phyloP scores from a whole-genome alignment of 2,113 vertebrate species.

The Epinephelus moara region DNA sequence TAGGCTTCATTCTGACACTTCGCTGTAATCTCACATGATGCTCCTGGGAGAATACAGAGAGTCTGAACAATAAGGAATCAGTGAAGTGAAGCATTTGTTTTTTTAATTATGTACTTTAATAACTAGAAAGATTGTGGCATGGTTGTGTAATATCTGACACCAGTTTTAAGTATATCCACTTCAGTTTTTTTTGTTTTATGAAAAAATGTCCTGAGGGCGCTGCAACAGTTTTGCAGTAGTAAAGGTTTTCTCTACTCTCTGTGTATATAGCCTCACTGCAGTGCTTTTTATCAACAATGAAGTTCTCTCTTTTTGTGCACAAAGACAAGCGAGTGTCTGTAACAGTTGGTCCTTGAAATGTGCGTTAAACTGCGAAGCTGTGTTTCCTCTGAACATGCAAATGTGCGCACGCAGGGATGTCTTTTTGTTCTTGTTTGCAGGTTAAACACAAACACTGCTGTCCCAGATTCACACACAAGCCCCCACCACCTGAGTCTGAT shows the following conservation, averaged over 20 bases:
- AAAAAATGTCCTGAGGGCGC: conserved; percentile 23
- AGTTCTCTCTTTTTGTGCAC: conserved; percentile 20
- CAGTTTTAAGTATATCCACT: conserved; percentile 28
- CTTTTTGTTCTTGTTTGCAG: conserved; percentile 66
- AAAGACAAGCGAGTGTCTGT: conserved; percentile 12
- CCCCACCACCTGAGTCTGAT: conserved; percentile 48
- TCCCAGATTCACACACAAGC: conserved; percentile 61
- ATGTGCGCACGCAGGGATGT: conserved; percentile 25
- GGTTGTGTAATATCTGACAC: conserved; percentile 44
- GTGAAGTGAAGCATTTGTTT: conserved; percentile 25
- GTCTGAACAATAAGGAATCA: conserved; percentile 30
- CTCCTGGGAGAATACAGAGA: conserved; percentile 24
- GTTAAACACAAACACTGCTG: conserved; percentile 68
- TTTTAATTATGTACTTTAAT: conserved; percentile 32
- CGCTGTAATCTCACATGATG: conserved; percentile 31
- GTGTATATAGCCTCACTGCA: conserved; percentile 18
- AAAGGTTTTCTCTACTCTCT: conserved; percentile 28
- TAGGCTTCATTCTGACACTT: conserved; percentile 23
- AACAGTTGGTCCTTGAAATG: conserved; percentile 45
- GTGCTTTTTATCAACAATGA: conserved; percentile 21
- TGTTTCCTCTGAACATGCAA: conserved; percentile 55
- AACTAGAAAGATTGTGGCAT: conserved; percentile 7
- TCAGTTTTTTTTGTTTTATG: conserved; percentile 16
- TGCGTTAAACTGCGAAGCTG: conserved; percentile 32
- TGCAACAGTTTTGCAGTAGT: conserved; percentile 14